Base-by-base conservation (phyloP, 2,888 invertebrate species). In the Melinaea menophilus region DNA sequence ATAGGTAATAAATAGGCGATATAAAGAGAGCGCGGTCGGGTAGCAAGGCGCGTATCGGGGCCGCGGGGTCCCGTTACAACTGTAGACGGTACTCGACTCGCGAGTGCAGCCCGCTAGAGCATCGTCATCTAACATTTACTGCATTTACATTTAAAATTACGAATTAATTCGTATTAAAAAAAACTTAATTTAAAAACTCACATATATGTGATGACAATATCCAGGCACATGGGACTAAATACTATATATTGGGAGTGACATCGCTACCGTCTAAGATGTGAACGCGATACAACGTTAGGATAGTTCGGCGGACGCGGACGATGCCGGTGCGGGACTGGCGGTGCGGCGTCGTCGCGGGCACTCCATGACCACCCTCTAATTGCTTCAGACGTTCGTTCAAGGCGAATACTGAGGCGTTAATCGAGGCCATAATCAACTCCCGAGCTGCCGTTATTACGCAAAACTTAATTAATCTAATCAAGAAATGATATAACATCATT, bases 1-100 rank as follows among this genome's bases (percentile, higher is more conserved):
- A 22, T 22, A 22, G 22, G 22, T 22, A 22, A 22, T 0, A 1
- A 22, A 22, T 22, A 22, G 22, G n/a, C n/a, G n/a, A n/a, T n/a
- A n/a, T n/a, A n/a, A n/a, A n/a, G 11, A 56, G 51, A 13, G 47
- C 46, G 45, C 54, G 47, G 51, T 58, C 58, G 47, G 41, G 46
- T 58, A 63, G 56, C 46, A 55, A 61, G 47, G 62, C 57, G 64
- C 67, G 64, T 61, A 68, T 67, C 71, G 68, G 63, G 68, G 71
- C 71, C 68, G 67, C 65, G 65, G 65, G 58, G 58, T 67, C 61
- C 70, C 71, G 70, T 70, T 72, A 69, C 70, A 68, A 68, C 70
- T 63, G 70, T 67, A 68, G 51, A 51, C 51, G 51, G 51, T 51
- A 51, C 7, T 22, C 70, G 62, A 45, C 48, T 51, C 62, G 56